phyloP scores from a whole-genome alignment of 1,140 invertebrate species.

The Samia ricini region DNA sequence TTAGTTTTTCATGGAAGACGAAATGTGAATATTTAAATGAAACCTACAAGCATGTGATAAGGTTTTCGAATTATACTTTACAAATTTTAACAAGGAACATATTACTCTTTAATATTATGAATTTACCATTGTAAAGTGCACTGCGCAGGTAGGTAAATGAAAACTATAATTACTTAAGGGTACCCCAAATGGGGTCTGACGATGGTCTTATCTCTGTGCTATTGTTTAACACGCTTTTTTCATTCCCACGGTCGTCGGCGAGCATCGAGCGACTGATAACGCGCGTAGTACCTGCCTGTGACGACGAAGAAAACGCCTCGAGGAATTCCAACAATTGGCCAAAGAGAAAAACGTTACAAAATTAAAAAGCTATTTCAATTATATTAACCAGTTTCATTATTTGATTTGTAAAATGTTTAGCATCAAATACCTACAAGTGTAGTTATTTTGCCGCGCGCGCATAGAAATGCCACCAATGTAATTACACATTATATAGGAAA shows the following conservation, averaged over 20 bases:
- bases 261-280: conserved; percentile 59
- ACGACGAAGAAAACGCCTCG: conserved; percentile 18
- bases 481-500: background rate
- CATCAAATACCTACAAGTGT: background rate
- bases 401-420: background rate
- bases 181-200: conserved; percentile 66
- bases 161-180: conserved; percentile 52
- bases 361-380: conserved; percentile 4
- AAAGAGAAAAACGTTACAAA: background rate
- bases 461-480: background rate
- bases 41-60: no score
- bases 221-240: conserved; percentile 76
- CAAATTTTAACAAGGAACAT: no score
- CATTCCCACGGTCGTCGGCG: conserved; percentile 66
- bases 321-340: conserved; percentile 3
- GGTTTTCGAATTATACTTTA: no score
- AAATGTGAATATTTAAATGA: no score
- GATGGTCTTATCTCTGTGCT: conserved; percentile 64
- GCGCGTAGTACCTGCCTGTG: conserved; percentile 49
- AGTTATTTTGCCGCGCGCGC: background rate
- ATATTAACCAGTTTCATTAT: background rate
- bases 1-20: no score
- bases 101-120: no score
- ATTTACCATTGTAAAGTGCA: background rate
- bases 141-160: conserved; percentile 13